Conservation (phyloP, 2,888 invertebrate species). For the Meteorus cinctellus region DNA sequence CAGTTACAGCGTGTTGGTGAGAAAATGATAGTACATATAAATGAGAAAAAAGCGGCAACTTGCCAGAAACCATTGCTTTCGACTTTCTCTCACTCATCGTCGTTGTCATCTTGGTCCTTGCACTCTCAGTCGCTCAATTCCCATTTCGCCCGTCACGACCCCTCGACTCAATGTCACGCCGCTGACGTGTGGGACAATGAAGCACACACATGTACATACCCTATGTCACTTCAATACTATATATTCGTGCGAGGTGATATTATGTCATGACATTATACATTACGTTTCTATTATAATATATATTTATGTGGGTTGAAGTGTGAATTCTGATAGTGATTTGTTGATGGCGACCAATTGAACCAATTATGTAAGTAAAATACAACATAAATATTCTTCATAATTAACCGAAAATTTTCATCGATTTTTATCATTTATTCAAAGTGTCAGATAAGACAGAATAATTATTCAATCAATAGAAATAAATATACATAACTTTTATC, state of each 20-base stretch:
- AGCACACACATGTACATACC: conserved; percentile 1
- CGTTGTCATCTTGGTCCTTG: background rate
- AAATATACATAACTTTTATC: background rate
- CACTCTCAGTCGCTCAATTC: conserved; percentile 1
- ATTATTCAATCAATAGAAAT: no score
- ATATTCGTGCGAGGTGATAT: conserved; percentile 5
- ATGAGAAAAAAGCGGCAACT: conserved; percentile 51
- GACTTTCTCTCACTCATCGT: background rate
- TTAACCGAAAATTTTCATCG: no score
- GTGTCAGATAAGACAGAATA: no score
- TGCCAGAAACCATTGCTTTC: conserved; percentile 54
- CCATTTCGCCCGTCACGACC: conserved; percentile 12
- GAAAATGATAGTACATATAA: background rate
- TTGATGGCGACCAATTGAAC: background rate
- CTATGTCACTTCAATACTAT: conserved; percentile 17
- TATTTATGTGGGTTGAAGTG: no score
- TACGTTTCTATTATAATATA: background rate
- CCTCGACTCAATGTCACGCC: background rate
- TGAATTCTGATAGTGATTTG: background rate
- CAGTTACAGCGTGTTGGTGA: conserved; percentile 17
- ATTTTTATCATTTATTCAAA: no score
- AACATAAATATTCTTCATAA: no score
- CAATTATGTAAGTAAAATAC: no score
- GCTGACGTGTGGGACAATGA: conserved; percentile 25
- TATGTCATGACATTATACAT: background rate